Percentiles rank a stretch among this genome's conserved stretches.
Evolutionary conservation across 1,140 invertebrate genomes (phyloP).

Genomic region (Drosophila teissieri): DNA sequence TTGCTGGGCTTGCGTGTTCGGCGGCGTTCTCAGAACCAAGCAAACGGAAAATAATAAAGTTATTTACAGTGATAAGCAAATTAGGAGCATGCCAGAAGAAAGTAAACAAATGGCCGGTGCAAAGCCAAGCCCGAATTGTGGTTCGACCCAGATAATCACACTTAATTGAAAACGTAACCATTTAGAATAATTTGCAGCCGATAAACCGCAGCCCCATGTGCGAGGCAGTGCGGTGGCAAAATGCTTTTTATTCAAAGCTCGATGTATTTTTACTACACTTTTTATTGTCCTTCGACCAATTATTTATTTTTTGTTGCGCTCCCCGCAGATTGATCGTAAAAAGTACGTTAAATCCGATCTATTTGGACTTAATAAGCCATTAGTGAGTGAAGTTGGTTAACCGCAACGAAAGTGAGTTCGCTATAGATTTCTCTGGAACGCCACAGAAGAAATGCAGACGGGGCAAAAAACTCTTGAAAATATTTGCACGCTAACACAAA

Average conservation of each 20-base stretch:
- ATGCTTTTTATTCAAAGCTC: slow-evolving; percentile 11
- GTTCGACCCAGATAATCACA: not conserved
- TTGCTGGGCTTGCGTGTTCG: slow-evolving; percentile 36
- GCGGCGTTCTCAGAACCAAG: slow-evolving; percentile 27
- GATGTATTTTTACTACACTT: slow-evolving; percentile 18
- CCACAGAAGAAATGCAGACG: slow-evolving; percentile 29
- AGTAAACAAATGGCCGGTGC: slow-evolving; percentile 23
- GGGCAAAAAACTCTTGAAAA: slow-evolving; percentile 62
- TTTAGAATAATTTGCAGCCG: slow-evolving; percentile 29
- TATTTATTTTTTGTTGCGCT: slow-evolving; percentile 56
- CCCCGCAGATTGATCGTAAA: slow-evolving; percentile 65
- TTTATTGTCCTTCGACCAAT: slow-evolving; percentile 28
- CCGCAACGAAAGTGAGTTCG: slow-evolving; percentile 80
- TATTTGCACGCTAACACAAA: slow-evolving; percentile 72
- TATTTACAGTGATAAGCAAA: slow-evolving; percentile 30
- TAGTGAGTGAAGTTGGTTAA: slow-evolving; percentile 78
- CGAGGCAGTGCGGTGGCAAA: not conserved
- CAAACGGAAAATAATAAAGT: not conserved
- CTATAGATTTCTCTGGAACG: slow-evolving; percentile 68
- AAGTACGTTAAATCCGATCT: slow-evolving; percentile 64
- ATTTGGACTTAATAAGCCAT: slow-evolving; percentile 81
- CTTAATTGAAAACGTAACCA: slow-evolving; percentile 31
- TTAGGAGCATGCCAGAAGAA: slow-evolving; percentile 21
- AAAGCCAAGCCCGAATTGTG: not conserved
- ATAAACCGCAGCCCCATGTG: slow-evolving; percentile 33